Evolutionary conservation across 2,797 vertebrate genomes (phyloP).

Genomic region (Sorex maritimensis): DNA sequence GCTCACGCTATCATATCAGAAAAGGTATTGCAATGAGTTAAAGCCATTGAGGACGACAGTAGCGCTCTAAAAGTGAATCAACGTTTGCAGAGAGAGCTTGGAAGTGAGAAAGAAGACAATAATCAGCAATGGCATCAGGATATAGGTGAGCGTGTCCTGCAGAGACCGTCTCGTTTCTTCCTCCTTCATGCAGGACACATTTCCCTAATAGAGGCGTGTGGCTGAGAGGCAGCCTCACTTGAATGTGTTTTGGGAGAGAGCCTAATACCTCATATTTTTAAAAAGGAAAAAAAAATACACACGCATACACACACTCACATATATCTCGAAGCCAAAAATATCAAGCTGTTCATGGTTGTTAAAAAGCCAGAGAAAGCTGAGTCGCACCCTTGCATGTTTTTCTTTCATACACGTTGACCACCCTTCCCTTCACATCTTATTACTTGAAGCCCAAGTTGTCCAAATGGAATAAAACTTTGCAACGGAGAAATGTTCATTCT

Average conservation of each 20-base stretch:
- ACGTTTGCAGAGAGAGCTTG: rapidly evolving
- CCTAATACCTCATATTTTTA: slow-evolving; percentile 89
- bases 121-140: background rate
- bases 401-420: slow-evolving; percentile 90
- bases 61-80: background rate
- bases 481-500: background rate
- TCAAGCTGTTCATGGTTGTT: slow-evolving; percentile 89
- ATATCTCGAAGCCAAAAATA: slow-evolving; percentile 91
- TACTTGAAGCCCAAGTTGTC: slow-evolving; percentile 84
- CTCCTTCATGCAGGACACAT: slow-evolving; percentile 77
- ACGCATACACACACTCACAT: slow-evolving; percentile 87
- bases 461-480: slow-evolving; percentile 72
- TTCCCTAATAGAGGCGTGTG: slow-evolving; percentile 86
- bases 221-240: slow-evolving; percentile 88
- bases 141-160: slow-evolving; percentile 43
- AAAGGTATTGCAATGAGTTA: background rate
- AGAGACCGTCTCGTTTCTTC: background rate
- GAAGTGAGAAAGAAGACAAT: background rate
- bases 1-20: background rate
- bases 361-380: slow-evolving; percentile 91
- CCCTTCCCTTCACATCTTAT: slow-evolving; percentile 88
- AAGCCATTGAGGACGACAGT: background rate
- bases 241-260: slow-evolving; percentile 91
- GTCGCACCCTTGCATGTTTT: slow-evolving; percentile 88
- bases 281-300: slow-evolving; percentile 84